Conservation (phyloP, 2,797 vertebrate genomes). For the Pseudochaenichthys georgianus region DNA sequence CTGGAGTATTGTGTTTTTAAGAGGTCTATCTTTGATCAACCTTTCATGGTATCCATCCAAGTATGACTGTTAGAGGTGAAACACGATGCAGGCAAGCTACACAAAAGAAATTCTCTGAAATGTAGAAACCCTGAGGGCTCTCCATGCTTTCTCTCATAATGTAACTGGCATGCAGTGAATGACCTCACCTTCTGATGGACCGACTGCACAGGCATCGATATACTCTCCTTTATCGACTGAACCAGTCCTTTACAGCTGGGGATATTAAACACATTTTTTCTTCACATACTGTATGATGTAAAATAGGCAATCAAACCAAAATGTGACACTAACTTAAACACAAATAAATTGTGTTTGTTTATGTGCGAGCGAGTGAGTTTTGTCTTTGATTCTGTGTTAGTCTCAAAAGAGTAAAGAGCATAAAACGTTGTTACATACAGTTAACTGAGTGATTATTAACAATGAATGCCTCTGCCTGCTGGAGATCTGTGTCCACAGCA, state of each 20-base stretch:
- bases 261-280: constrained; percentile 17
- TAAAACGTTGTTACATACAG: background rate
- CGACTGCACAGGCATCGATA: background rate
- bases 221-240: constrained; percentile 15
- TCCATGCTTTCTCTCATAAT: constrained; percentile 24
- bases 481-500: constrained; percentile 9
- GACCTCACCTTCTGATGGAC: constrained; percentile 23
- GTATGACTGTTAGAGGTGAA: constrained; percentile 10
- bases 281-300: background rate
- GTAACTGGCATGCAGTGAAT: constrained; percentile 11
- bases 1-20: background rate
- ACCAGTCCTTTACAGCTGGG: constrained; percentile 41
- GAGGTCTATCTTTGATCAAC: constrained; percentile 1
- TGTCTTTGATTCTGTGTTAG: too few species aligned
- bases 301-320: constrained; percentile 6
- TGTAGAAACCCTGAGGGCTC: constrained; percentile 4
- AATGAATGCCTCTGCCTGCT: constrained; percentile 1
- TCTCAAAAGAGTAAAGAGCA: background rate
- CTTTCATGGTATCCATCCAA: background rate
- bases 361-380: too few species aligned
- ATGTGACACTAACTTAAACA: constrained; percentile 9
- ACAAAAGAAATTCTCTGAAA: constrained; percentile 23
- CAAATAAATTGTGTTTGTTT: constrained; percentile 4
- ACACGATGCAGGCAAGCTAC: constrained; percentile 20
- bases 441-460: background rate